These are phyloP conservation scores for Dendrolimus kikuchii DNA, from an alignment of 1,140 invertebrate genomes.

Conservation along the genomic window DNA sequence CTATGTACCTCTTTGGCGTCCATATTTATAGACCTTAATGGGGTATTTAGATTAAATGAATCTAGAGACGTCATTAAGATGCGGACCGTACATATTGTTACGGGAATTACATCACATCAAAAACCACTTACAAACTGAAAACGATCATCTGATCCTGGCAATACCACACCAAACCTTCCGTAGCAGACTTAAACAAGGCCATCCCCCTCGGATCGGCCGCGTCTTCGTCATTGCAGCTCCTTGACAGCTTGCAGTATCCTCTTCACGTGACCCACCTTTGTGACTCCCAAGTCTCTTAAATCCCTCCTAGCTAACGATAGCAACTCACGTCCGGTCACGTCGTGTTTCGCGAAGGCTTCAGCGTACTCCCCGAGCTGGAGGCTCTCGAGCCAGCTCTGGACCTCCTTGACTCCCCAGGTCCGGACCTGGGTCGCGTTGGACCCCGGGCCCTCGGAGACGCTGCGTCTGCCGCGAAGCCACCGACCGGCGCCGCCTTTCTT, in stretches of 20 bases:
- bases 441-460: conserved; percentile 58
- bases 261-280: conserved; percentile 95
- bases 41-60: no score
- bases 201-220: conserved; percentile 60
- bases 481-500: conserved; percentile 56
- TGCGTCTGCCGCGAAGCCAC: conserved; percentile 70
- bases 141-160: not conserved
- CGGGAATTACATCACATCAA: no score
- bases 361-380: conserved; percentile 91
- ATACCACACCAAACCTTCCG: not conserved
- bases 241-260: conserved; percentile 93
- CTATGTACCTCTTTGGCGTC: no score
- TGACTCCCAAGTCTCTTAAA: conserved; percentile 91
- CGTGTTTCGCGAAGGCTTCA: conserved; percentile 89
- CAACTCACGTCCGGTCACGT: conserved; percentile 93
- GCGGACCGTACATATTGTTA: no score
- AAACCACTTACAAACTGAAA: no score
- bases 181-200: conserved; percentile 29
- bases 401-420: conserved; percentile 81
- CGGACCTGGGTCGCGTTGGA: conserved; percentile 36
- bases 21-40: no score
- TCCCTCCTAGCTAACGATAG: conserved; percentile 88
- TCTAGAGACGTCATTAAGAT: no score
- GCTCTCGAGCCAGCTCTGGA: conserved; percentile 89
- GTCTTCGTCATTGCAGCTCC: conserved; percentile 77